phyloP scores from a whole-genome alignment of 2,797 vertebrate genomes.

The Arremon brunneinucha region DNA sequence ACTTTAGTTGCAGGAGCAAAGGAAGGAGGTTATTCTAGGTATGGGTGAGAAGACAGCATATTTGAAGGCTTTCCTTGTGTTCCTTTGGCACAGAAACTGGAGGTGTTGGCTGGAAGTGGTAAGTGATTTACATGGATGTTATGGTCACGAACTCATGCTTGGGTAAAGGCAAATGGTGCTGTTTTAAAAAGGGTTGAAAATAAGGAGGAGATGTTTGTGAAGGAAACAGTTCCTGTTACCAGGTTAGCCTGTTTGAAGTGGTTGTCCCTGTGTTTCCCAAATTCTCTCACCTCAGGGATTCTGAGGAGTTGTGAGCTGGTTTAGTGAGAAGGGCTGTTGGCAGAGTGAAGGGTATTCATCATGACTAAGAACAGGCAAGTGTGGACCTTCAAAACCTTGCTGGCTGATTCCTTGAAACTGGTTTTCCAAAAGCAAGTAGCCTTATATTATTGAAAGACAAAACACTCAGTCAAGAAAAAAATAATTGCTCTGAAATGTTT shows the following conservation, averaged over 20 bases:
- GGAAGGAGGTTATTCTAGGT: rapidly evolving
- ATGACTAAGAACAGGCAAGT: not conserved
- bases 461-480: not conserved
- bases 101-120: not conserved
- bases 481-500: not conserved
- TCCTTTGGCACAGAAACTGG: not conserved
- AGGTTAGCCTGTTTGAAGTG: not conserved
- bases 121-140: not conserved
- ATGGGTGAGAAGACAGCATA: too few species aligned
- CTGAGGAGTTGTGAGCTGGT: not conserved
- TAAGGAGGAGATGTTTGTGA: not conserved
- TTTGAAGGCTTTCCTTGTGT: not conserved
- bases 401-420: not conserved
- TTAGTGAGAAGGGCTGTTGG: not conserved
- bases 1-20: not conserved
- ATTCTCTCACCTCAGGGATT: not conserved
- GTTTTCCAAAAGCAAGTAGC: not conserved
- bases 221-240: not conserved
- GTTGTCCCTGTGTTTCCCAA: not conserved
- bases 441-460: not conserved
- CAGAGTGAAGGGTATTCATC: not conserved
- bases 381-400: not conserved
- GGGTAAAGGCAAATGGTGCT: not conserved
- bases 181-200: not conserved
- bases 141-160: not conserved